Base-by-base conservation (phyloP, 2,888 invertebrate species). In the Aleiodes testaceus region DNA sequence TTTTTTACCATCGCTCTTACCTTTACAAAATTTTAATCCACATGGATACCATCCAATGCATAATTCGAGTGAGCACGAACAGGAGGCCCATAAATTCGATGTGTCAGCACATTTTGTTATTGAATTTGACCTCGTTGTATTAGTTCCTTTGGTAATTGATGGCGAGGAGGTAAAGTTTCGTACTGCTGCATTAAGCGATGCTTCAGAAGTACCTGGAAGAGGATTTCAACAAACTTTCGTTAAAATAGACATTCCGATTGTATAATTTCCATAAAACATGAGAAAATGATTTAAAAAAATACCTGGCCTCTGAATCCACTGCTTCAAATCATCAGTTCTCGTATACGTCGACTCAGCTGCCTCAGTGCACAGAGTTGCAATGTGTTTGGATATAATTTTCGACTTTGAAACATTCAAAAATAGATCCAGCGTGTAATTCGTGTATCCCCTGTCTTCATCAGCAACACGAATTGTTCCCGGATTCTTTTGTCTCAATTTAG, bases 41-140 rank as follows among this genome's bases (percentile, higher is more conserved):
- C 97, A 98, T 0, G 98, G 97, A 88, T 97, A 98, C 97, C 97
- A 98, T 67, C 96, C 96, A 66, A 97, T 93, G 87, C 97, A 97
- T 75, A 93, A 92, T 89, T 97, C 95, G 79, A 97, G 89, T 69
- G 93, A 93, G 86, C 97, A 97, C 66, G 93, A 91, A 86, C 97
- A 97, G 22, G 95, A 93, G 72, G 92, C 91, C 89, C 91, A 91
- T 72, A 91, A 88, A 80, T 92, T 92, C 72, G 91, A 91, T 65
- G 93, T 92, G 65, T 92, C 91, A 47, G 92, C 91, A 83, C 95
- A 95, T 74, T 86, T 85, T 45, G 85, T 80, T 6, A 85, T 78
- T 30, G 74, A 78, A 30, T 36, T 47, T 53, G 75, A 81, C 81
- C 81, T 86, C 5, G 82, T 81, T n/a, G 82, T 81, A 66, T 83